These are phyloP conservation scores for Drosophila birchii DNA, from an alignment of 2,888 invertebrate species.

Conservation along the genomic window DNA sequence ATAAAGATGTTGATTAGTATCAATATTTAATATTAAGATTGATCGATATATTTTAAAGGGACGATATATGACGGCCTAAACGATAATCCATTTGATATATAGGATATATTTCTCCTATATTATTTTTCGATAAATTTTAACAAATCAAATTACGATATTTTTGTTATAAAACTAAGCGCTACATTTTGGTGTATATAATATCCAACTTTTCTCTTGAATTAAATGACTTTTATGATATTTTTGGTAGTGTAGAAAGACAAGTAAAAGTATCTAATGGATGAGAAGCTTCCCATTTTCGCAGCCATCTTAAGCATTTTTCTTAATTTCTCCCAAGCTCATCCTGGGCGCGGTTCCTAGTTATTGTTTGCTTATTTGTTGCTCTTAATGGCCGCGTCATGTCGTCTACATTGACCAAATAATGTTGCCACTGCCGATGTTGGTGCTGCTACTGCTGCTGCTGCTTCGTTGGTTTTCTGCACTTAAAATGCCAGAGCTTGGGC, in stretches of 20 bases:
- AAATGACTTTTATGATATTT: not conserved
- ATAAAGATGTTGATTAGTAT: no score
- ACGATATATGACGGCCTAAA: no score
- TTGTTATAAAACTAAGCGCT: not conserved
- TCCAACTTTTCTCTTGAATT: not conserved
- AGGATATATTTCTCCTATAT: no score
- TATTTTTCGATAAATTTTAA: no score
- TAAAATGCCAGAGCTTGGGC: slow-evolving; percentile 82
- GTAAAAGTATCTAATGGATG: not conserved
- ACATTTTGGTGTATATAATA: not conserved
- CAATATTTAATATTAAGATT: no score
- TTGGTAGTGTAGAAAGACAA: not conserved
- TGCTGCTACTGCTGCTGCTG: slow-evolving; percentile 48
- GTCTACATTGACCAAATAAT: slow-evolving; percentile 81
- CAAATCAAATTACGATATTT: not conserved
- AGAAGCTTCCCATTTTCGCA: not conserved
- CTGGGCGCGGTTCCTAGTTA: slow-evolving; percentile 40
- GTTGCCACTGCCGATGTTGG: slow-evolving; percentile 46
- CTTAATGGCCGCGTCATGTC: slow-evolving; percentile 79
- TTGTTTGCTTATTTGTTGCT: slow-evolving; percentile 79
- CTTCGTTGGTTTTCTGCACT: slow-evolving; percentile 59
- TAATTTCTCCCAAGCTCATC: slow-evolving; percentile 58
- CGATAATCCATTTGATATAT: no score
- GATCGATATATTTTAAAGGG: no score
- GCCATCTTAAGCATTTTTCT: slow-evolving; percentile 37